Conservation (phyloP, 2,797 vertebrate species). For the Helostoma temminkii region DNA sequence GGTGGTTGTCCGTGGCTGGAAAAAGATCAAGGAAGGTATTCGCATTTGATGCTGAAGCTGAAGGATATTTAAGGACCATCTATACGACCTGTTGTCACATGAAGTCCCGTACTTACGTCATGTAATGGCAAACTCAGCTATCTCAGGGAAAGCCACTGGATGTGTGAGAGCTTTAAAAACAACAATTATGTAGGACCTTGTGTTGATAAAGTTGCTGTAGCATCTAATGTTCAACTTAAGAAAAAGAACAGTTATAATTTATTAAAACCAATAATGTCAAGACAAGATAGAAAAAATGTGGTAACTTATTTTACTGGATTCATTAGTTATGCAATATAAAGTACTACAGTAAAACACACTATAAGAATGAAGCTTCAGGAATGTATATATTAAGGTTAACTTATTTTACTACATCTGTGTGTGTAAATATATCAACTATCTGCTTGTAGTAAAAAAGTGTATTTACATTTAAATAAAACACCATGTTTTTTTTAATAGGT, state of each 20-base stretch:
- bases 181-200: background rate
- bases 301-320: too few relatives aligned
- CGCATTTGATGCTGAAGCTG: background rate
- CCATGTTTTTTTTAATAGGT: background rate
- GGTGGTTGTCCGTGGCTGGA: background rate
- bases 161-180: slow-evolving; percentile 1
- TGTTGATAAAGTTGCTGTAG: too few relatives aligned
- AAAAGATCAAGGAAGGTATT: background rate
- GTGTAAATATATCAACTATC: background rate
- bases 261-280: too few relatives aligned
- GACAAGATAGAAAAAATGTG: too few relatives aligned
- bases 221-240: too few relatives aligned
- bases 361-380: background rate
- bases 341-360: background rate
- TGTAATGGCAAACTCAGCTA: background rate
- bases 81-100: background rate
- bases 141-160: background rate
- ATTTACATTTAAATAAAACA: too few relatives aligned
- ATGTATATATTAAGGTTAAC: background rate
- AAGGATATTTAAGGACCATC: background rate
- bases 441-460: background rate
- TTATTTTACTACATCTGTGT: background rate
- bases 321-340: background rate
- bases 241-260: too few relatives aligned
- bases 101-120: background rate